Evolutionary conservation across 2,113 vertebrate species (phyloP).

Genomic region (Xiphophorus couchianus): DNA sequence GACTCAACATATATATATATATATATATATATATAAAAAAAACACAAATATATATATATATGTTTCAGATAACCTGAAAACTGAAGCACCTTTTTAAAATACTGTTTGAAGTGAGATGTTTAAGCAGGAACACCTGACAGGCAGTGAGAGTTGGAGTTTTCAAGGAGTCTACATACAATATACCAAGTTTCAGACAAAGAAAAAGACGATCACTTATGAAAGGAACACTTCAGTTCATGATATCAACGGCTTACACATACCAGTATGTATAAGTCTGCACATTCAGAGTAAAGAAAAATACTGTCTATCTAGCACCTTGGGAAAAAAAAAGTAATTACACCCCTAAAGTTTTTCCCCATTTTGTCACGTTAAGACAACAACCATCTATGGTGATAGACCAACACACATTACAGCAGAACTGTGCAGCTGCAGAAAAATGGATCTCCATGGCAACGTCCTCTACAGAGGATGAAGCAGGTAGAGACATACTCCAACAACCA

Average conservation of each 20-base stretch:
- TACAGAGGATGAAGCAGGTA: too few species aligned
- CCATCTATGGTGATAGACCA: not conserved
- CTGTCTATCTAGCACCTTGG: not conserved
- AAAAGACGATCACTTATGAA: not conserved
- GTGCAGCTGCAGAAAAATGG: not conserved
- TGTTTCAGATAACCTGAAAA: conserved; percentile 19
- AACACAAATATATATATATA: conserved; percentile 24
- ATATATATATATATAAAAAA: too few species aligned
- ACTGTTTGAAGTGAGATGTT: conserved; percentile 45
- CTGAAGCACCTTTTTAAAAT: conserved; percentile 70
- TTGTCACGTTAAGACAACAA: not conserved
- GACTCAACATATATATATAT: conserved; percentile 29
- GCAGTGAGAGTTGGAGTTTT: conserved; percentile 7
- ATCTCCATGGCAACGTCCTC: not conserved
- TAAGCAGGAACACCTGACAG: conserved; percentile 21
- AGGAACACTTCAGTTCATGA: conserved; percentile 16
- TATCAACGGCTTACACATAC: conserved; percentile 22
- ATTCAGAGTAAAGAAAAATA: conserved; percentile 67
- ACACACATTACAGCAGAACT: too few species aligned
- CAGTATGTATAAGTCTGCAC: conserved; percentile 50
- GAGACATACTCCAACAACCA: too few species aligned
- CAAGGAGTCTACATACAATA: not conserved
- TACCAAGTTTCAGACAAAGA: conserved; percentile 26
- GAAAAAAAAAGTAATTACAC: not conserved
- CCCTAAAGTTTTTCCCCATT: not conserved